A percentile compares a stretch with the other conserved stretches of the same genome.
These are phyloP conservation scores for Rhyacophila evoluta DNA, from an alignment of 2,888 invertebrate species.

Conservation along the genomic window DNA sequence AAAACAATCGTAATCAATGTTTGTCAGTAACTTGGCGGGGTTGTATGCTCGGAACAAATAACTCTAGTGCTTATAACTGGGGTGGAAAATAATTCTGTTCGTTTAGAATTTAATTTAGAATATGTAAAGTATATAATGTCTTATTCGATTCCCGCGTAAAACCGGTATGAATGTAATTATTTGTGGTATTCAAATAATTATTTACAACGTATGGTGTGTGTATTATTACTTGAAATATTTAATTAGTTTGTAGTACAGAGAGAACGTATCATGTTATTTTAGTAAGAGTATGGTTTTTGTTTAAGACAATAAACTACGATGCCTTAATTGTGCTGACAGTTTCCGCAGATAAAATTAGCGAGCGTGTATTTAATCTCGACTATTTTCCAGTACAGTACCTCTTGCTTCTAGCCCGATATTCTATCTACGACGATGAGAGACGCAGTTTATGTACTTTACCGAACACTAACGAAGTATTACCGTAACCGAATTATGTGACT, in stretches of 20 bases:
- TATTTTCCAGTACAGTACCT: slow-evolving; percentile 1
- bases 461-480: slow-evolving; percentile 52
- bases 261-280: not conserved
- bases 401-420: not conserved
- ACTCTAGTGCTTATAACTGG: no score
- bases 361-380: slow-evolving; percentile 17
- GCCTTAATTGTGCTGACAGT: slow-evolving; percentile 6
- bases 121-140: no score
- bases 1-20: not conserved
- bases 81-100: no score
- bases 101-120: no score
- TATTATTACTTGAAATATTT: no score
- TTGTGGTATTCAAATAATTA: no score
- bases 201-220: no score
- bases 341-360: not conserved
- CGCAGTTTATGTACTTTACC: slow-evolving; percentile 30
- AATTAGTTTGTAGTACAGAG: no score
- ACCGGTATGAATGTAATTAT: no score
- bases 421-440: not conserved
- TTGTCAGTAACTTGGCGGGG: not conserved
- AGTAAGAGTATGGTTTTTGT: not conserved
- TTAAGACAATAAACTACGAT: not conserved
- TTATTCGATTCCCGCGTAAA: no score
- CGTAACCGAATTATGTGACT: slow-evolving; percentile 52
- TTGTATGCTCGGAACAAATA: not conserved